These are phyloP conservation scores for Periplaneta americana DNA, from an alignment of 1,140 invertebrate genomes.

Conservation along the genomic window DNA sequence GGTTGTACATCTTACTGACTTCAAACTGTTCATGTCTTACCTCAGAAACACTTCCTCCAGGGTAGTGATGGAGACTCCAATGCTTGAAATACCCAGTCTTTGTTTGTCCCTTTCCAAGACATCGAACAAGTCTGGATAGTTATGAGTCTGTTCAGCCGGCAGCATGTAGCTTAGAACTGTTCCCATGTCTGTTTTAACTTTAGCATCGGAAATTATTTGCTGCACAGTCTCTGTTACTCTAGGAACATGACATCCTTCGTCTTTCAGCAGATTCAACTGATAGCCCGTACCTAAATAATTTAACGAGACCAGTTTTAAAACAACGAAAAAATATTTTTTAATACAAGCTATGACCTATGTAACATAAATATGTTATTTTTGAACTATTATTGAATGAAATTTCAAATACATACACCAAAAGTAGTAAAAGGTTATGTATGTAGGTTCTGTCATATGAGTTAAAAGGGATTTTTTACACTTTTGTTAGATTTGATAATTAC, in stretches of 20 bases:
- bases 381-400: too few species aligned
- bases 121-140: slow-evolving; percentile 55
- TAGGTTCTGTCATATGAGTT: too few species aligned
- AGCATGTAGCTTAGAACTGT: slow-evolving; percentile 38
- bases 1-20: too few species aligned
- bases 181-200: slow-evolving; percentile 42
- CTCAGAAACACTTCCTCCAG: slow-evolving; percentile 84
- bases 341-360: too few species aligned
- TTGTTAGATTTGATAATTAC: too few species aligned
- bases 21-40: slow-evolving; percentile 47
- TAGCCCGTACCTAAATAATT: slow-evolving; percentile 54
- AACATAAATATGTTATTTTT: too few species aligned
- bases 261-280: slow-evolving; percentile 38
- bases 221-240: slow-evolving; percentile 37
- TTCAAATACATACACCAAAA: too few species aligned
- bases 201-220: slow-evolving; percentile 39
- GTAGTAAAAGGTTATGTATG: too few species aligned
- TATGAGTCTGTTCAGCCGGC: slow-evolving; percentile 34
- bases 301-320: too few species aligned
- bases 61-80: slow-evolving; percentile 74
- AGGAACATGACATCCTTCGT: slow-evolving; percentile 34
- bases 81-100: slow-evolving; percentile 60
- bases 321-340: too few species aligned
- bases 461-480: too few species aligned
- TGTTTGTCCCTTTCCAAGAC: slow-evolving; percentile 53